Conservation (phyloP, 2,888 invertebrate species). For the Trilocha varians region DNA sequence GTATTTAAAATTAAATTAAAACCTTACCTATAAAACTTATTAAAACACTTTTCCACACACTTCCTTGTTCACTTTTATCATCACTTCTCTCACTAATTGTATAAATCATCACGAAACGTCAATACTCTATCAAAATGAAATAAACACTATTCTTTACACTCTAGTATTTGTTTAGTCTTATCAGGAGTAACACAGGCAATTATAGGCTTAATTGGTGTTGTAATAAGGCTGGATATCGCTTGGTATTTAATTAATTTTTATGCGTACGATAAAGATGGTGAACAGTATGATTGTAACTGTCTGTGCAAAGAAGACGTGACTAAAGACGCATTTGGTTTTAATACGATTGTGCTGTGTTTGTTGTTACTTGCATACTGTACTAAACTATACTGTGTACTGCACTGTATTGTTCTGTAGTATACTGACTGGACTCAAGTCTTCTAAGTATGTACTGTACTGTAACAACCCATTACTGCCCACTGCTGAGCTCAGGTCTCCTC, state of each 20-base stretch:
- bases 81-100: conserved; percentile 19
- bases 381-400: no score
- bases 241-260: no score
- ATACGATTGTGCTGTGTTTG: conserved; percentile 3
- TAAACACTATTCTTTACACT: background rate
- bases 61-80: conserved; percentile 14
- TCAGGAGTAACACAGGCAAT: no score
- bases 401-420: no score
- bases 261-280: background rate
- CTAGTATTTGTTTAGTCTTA: background rate
- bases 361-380: background rate
- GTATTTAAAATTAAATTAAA: no score
- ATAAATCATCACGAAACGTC: conserved; percentile 28
- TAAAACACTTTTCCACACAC: conserved; percentile 27
- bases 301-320: conserved; percentile 5
- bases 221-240: background rate
- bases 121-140: background rate
- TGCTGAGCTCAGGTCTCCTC: no score
- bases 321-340: conserved; percentile 2
- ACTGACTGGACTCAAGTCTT: no score
- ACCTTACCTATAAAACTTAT: conserved; percentile 36
- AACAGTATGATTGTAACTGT: background rate
- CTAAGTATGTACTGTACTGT: no score
- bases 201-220: no score
- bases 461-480: no score